phyloP scores from a whole-genome alignment of 1,140 invertebrate genomes.

The Monomorium pharaonis region DNA sequence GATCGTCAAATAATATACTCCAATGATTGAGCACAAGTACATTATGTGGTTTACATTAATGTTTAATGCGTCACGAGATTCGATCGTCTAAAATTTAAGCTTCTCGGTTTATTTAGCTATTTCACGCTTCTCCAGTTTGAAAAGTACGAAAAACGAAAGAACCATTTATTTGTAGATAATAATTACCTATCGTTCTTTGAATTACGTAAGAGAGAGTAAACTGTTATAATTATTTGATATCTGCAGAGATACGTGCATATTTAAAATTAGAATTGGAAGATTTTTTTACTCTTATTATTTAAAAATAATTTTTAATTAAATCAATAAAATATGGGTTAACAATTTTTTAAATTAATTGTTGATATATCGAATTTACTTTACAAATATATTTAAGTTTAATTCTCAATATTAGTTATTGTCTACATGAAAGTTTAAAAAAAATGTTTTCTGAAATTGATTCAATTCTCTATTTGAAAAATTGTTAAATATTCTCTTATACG shows the following conservation, averaged over 20 bases:
- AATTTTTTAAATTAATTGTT: too few species aligned
- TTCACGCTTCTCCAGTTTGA: neutral
- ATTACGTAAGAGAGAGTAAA: neutral
- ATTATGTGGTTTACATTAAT: constrained; percentile 46
- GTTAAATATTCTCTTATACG: too few species aligned
- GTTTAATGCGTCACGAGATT: constrained; percentile 37
- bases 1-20: constrained; percentile 40
- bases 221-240: neutral
- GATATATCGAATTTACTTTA: too few species aligned
- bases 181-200: neutral
- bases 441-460: too few species aligned
- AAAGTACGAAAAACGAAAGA: neutral
- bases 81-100: neutral
- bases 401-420: too few species aligned
- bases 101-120: neutral
- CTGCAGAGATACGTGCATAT: neutral
- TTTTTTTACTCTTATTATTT: too few species aligned
- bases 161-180: neutral
- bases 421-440: too few species aligned
- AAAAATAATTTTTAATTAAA: too few species aligned
- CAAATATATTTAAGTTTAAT: too few species aligned
- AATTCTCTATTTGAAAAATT: too few species aligned
- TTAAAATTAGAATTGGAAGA: too few species aligned
- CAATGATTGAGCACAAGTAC: constrained; percentile 24
- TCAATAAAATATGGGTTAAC: too few species aligned